Evolutionary conservation across 2,888 invertebrate species (phyloP).

Genomic region (Apantesis nais): DNA sequence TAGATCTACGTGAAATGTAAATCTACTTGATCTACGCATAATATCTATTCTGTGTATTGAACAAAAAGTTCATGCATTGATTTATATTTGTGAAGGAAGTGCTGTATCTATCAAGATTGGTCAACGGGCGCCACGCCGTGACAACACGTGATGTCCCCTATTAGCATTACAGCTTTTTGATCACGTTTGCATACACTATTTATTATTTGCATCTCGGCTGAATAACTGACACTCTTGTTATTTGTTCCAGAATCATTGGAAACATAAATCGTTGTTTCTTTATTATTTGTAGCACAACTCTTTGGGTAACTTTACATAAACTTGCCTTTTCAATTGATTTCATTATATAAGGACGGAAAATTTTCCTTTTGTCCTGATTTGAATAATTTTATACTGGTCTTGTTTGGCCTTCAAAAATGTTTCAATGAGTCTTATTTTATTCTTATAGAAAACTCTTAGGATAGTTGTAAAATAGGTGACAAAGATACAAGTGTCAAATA

Average conservation of each 20-base stretch:
- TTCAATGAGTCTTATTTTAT: background rate
- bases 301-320: slow-evolving; percentile 15
- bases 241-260: slow-evolving; percentile 33
- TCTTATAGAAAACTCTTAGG: slow-evolving; percentile 4
- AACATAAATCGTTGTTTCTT: slow-evolving; percentile 11
- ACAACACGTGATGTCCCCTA: slow-evolving; percentile 44
- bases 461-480: background rate
- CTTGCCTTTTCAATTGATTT: slow-evolving; percentile 10
- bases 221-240: slow-evolving; percentile 38
- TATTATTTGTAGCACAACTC: slow-evolving; percentile 6
- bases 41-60: background rate
- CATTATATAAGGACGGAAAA: slow-evolving; percentile 2
- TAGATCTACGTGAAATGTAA: background rate
- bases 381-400: slow-evolving; percentile 8
- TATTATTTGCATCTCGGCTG: slow-evolving; percentile 35
- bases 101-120: slow-evolving; percentile 44
- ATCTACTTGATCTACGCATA: background rate
- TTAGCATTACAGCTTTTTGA: slow-evolving; percentile 41
- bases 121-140: slow-evolving; percentile 40
- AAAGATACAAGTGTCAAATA: too few species aligned
- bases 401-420: slow-evolving; percentile 4
- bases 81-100: slow-evolving; percentile 36
- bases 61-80: slow-evolving; percentile 23
- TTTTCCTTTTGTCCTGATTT: background rate
- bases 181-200: slow-evolving; percentile 37